Evolutionary conservation across 2,113 vertebrate species (phyloP), one percentile per base, ranked within the genome.

Genomic region (Myiagra hebetior): DNA sequence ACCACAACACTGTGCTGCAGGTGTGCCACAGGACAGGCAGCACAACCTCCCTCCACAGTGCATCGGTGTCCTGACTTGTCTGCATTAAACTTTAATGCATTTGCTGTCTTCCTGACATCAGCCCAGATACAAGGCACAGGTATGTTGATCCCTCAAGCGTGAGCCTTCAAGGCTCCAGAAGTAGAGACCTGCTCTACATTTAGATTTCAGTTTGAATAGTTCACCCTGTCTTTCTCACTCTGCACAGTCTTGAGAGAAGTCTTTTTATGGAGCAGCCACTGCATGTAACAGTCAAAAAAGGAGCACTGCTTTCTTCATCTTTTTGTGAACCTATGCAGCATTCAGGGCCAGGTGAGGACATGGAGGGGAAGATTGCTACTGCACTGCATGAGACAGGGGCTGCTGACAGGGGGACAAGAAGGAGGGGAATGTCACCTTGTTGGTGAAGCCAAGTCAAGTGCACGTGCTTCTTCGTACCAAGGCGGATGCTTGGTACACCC

Each of bases 1-100:
- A 41, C 5, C 56, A 75, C 9, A 8, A 27, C 37, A 10, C 12
- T 15, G 1, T 22, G 30, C 86, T 75, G 44, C 20, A 42, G 46
- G 44, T 56, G 46, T 69, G 31, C 24, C n/a, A 62, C 50, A 53
- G 41, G 68, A 69, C 46, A 44, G 5, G 11, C 52, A 76, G 26
- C 67, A 67, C 59, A 52, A 6, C 31, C n/a, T 83, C 72, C 28
- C 4, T 15, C 13, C 35, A 14, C 1, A 0, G 30, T 0, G 0
- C 67, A 15, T 22, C 1, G 0, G 4, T n/a, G 49, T 35, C 53
- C 46, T 60, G 62, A 35, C 49, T 52, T 3, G 2, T 2, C 2
- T 19, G 10, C 41, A 57, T 62, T 33, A 64, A 50, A 47, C 27
- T 64, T 42, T 12, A 63, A 27, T 39, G 56, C 18, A 20, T 82